These are phyloP conservation scores for Rhinoderma darwinii DNA, from an alignment of 2,113 vertebrate species.

Conservation along the genomic window DNA sequence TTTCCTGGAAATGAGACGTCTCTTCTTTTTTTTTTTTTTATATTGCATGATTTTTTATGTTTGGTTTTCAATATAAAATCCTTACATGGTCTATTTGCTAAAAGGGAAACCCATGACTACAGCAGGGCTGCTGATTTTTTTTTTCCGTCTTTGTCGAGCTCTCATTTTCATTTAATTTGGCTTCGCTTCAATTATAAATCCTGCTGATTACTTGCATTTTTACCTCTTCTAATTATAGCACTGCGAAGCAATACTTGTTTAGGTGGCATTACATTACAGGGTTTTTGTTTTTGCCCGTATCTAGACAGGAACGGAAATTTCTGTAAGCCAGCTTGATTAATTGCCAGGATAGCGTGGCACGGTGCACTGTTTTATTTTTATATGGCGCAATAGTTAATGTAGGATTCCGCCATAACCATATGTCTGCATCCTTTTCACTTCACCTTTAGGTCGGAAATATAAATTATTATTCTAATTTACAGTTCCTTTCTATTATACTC, in stretches of 20 bases:
- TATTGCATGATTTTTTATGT: neutral
- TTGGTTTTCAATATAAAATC: neutral
- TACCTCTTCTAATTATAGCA: constrained; percentile 35
- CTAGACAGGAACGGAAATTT: neutral
- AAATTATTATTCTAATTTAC: neutral
- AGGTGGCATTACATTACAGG: constrained; percentile 34
- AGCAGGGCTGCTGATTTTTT: neutral
- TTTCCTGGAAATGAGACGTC: too few species aligned
- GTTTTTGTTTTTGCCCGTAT: constrained; percentile 25
- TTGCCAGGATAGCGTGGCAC: neutral
- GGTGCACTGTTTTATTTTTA: neutral
- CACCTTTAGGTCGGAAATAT: neutral
- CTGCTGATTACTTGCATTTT: constrained; percentile 41
- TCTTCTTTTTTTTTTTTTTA: too few species aligned
- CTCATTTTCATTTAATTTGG: constrained; percentile 47
- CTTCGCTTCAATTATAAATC: constrained; percentile 43
- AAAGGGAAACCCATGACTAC: neutral
- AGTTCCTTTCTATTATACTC: too few species aligned
- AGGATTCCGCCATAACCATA: neutral
- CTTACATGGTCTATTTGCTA: neutral
- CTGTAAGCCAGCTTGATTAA: constrained; percentile 26
- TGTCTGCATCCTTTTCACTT: neutral
- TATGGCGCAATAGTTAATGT: constrained; percentile 9
- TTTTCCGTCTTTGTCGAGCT: neutral
- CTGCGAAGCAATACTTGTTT: constrained; percentile 4